A percentile compares a stretch with the other conserved stretches of the same genome.
phyloP scores from a whole-genome alignment of 2,888 invertebrate species.

The Ischnus inquisitorius region DNA sequence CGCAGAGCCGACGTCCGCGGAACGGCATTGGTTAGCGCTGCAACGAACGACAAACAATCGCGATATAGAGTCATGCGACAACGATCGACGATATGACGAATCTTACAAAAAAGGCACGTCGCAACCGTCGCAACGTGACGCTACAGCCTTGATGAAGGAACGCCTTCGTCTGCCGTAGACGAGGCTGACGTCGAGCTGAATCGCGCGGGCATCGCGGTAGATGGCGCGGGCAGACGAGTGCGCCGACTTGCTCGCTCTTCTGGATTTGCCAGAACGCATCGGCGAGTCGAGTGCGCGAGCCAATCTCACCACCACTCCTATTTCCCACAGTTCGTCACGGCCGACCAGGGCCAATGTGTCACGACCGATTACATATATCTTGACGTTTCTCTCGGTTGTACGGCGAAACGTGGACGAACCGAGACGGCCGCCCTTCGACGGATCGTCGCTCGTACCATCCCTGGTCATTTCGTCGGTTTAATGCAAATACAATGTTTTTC shows the following conservation, averaged over 20 bases:
- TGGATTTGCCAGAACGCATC: neutral
- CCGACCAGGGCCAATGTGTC: constrained; percentile 33
- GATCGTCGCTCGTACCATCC: neutral
- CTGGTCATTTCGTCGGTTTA: constrained; percentile 25
- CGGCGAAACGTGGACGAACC: neutral
- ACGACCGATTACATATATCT: constrained; percentile 29
- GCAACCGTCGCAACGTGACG: neutral
- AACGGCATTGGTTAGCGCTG: constrained; percentile 71
- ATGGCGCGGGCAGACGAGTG: neutral
- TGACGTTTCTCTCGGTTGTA: neutral
- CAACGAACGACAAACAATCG: constrained; percentile 44
- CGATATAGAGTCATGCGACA: neutral
- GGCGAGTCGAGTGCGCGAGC: neutral
- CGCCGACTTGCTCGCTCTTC: neutral
- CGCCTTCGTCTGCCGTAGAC: constrained; percentile 10
- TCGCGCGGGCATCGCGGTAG: neutral
- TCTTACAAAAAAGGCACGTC: neutral
- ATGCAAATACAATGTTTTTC: neutral
- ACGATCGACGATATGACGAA: neutral
- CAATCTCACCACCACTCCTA: constrained; percentile 27
- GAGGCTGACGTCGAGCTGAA: constrained; percentile 31
- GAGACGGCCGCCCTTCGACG: neutral
- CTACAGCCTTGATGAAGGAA: neutral
- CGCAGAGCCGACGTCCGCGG: constrained; percentile 43
- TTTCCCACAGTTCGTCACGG: constrained; percentile 34